Conservation (phyloP, 2,888 invertebrate species). For the Linnaemya tessellans region DNA sequence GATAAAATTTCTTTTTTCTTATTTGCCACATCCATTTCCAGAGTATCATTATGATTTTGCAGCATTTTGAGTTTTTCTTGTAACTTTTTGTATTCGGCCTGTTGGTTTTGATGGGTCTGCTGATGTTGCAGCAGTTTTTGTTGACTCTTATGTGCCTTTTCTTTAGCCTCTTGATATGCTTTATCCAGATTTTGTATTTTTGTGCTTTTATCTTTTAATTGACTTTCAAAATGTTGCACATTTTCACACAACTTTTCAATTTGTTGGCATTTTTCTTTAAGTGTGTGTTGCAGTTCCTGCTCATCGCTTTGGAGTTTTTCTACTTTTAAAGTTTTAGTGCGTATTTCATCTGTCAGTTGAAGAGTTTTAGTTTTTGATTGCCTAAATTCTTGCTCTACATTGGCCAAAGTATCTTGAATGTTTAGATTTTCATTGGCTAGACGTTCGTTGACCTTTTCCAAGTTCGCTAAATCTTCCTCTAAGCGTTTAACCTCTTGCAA, state of each 20-base stretch:
- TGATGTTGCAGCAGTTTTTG: constrained; percentile 40
- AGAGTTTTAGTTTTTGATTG: constrained; percentile 48
- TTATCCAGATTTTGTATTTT: constrained; percentile 53
- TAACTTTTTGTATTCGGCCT: constrained; percentile 37
- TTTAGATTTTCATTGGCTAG: constrained; percentile 68
- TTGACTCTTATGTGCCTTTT: constrained; percentile 47
- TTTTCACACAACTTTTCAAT: constrained; percentile 48
- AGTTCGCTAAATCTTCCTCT: constrained; percentile 69
- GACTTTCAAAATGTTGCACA: constrained; percentile 38
- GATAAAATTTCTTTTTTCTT: constrained; percentile 57
- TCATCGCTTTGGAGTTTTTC: constrained; percentile 61
- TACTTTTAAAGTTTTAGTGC: constrained; percentile 33
- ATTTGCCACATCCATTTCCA: constrained; percentile 58
- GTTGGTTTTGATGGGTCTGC: constrained; percentile 24
- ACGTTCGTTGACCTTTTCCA: constrained; percentile 74
- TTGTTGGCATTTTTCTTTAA: constrained; percentile 37
- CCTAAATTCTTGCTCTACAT: constrained; percentile 58
- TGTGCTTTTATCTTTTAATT: constrained; percentile 52
- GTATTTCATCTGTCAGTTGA: constrained; percentile 50
- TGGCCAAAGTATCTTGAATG: constrained; percentile 61
- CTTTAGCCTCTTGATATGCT: constrained; percentile 50
- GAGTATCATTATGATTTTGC: constrained; percentile 40
- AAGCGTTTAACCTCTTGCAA: constrained; percentile 73
- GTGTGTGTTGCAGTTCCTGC: constrained; percentile 12
- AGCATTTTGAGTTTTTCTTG: constrained; percentile 54